A percentile compares a stretch with the other conserved stretches of the same genome.
phyloP scores from a whole-genome alignment of 2,113 vertebrate genomes.

The Malurus melanocephalus region DNA sequence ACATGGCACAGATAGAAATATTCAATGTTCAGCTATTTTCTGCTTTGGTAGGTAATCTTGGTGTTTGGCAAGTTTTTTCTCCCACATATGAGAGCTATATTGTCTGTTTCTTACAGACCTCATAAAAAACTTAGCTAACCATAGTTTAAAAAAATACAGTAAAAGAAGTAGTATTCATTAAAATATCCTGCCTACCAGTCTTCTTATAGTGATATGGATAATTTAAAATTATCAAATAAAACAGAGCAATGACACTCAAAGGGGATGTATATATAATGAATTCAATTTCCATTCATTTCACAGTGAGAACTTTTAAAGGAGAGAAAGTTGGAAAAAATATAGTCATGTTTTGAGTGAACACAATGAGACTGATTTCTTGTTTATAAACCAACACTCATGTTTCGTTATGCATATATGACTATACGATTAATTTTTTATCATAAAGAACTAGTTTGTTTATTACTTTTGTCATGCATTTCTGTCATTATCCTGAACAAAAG shows the following conservation, averaged over 20 bases:
- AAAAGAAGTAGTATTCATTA: not conserved
- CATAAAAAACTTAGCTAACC: not conserved
- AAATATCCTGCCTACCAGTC: not conserved
- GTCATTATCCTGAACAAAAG: not conserved
- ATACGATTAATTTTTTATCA: not conserved
- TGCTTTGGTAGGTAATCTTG: not conserved
- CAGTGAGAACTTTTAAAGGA: not conserved
- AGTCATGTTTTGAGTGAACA: not conserved
- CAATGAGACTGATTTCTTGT: not conserved
- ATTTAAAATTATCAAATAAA: conserved; percentile 27
- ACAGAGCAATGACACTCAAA: conserved; percentile 9
- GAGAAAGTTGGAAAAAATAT: not conserved
- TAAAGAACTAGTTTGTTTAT: not conserved
- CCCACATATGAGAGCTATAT: not conserved
- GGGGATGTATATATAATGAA: not conserved
- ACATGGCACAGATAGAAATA: not conserved
- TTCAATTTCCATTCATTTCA: not conserved
- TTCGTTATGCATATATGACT: not conserved
- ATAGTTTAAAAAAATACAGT: not conserved
- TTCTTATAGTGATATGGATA: not conserved
- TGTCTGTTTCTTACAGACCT: not conserved
- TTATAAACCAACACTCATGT: not conserved
- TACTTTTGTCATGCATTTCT: not conserved
- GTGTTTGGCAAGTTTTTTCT: not conserved
- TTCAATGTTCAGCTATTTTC: not conserved